Base-by-base conservation (phyloP, 2,113 vertebrate species). In the Amazona guildingii region DNA sequence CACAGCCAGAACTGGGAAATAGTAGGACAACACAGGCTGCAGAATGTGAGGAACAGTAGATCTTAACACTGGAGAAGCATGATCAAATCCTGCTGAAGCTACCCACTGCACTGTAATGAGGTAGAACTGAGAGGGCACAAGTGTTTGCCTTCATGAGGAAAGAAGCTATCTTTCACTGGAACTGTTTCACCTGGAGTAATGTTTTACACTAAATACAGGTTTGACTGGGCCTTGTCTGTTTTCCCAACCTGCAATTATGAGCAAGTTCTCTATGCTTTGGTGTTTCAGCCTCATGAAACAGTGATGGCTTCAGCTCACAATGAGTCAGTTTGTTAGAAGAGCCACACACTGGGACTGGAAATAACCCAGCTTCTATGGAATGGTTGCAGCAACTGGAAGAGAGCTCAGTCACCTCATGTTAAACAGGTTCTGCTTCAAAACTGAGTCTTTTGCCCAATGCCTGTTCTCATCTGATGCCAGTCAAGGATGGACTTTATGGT, bases 371-470 rank as follows among this genome's bases (percentile, higher is more conserved):
- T 73, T 61, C 75, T 75, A 2, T 33, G 31, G 27, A 17, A 13
- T 7, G 8, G 23, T 13, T 69, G 41, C 49, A 66, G 68, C 64
- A 68, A 10, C 16, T 35, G 70, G 69, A n/a, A 82, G 33, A 35
- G 27, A 4, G 1, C 64, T 84, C 29, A 11, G 41, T 59, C 82
- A 83, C 23, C 28, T 83, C 25, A 5, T 64, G 86, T 69, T 77
- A 27, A 93, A 88, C 68, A 77, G 72, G 83, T 88, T 83, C 95
- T 93, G 35, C 87, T 87, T 91, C 79, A 66, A 67, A 95, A n/a
- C 18, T 1, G 17, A 64, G 8, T 21, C 33, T 74, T 91, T 68
- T 80, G 11, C 82, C 57, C 52, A 31, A 54, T n/a, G 12, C 25
- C 24, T 55, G 13, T 12, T 83, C 83, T 51, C 48, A 13, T 43